Evolutionary conservation across 2,797 vertebrate species (phyloP).

Genomic region (Girardinus metallicus): DNA sequence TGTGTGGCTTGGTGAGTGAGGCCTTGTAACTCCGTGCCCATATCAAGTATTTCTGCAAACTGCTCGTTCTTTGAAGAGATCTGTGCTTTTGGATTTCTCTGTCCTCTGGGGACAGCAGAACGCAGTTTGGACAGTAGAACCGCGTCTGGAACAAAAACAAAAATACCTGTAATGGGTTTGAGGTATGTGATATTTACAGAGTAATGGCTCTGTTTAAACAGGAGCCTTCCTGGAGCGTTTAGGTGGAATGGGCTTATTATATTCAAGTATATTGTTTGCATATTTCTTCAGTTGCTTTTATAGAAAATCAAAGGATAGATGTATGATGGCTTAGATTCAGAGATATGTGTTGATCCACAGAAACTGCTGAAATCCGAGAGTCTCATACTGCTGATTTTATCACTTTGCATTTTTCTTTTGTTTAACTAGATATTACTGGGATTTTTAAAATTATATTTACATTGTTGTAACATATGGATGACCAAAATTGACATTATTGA

Average conservation of each 20-base stretch:
- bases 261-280: not conserved
- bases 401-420: not conserved
- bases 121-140: conserved; percentile 45
- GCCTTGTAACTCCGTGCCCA: conserved; percentile 60
- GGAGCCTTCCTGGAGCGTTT: not conserved
- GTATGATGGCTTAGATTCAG: not conserved
- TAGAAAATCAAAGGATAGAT: not conserved
- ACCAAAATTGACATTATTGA: no score
- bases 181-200: conserved; percentile 52
- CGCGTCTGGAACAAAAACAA: conserved; percentile 35
- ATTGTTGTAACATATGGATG: not conserved
- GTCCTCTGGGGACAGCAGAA: conserved; percentile 47
- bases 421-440: not conserved
- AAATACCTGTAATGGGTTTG: conserved; percentile 35
- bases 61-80: conserved; percentile 62
- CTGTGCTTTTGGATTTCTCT: conserved; percentile 62
- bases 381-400: not conserved
- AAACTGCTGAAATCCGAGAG: not conserved
- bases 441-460: not conserved
- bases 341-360: not conserved
- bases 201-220: conserved; percentile 36
- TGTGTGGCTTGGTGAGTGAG: conserved; percentile 71
- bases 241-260: not conserved
- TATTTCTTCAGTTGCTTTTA: not conserved
- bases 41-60: conserved; percentile 70